Conservation (phyloP, 2,113 vertebrate genomes). For the Coreoperca whiteheadi region DNA sequence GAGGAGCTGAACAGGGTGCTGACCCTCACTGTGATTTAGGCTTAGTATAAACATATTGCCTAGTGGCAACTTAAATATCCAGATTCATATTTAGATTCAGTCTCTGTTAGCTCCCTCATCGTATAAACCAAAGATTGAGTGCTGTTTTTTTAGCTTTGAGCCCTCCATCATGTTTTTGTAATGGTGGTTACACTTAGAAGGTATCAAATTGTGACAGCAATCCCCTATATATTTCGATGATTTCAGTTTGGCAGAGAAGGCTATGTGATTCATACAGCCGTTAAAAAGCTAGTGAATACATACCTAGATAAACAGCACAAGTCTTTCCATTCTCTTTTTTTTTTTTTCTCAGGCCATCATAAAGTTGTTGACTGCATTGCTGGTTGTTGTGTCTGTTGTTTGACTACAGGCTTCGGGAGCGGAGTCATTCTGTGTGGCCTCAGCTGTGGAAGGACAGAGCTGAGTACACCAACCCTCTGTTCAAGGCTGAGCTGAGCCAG, state of each 20-base stretch:
- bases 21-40: neutral
- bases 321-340: neutral
- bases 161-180: neutral
- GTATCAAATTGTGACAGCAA: neutral
- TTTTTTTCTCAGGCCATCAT: neutral
- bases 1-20: neutral
- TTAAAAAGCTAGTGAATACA: neutral
- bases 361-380: neutral
- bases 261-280: neutral
- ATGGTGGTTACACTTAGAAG: neutral
- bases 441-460: constrained; percentile 91
- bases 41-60: neutral
- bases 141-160: neutral
- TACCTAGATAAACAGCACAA: neutral
- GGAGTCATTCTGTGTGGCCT: constrained; percentile 92
- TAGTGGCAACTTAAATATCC: neutral
- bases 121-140: neutral
- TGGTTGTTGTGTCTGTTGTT: neutral
- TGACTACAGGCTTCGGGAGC: constrained; percentile 88
- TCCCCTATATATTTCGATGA: neutral
- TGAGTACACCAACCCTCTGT: constrained; percentile 91
- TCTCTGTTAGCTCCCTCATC: too few species aligned
- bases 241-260: neutral
- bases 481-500: constrained; percentile 88
- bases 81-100: too few species aligned